These are phyloP conservation scores for Pygmarrhopalites habei DNA, from an alignment of 1,140 invertebrate species.

Conservation along the genomic window DNA sequence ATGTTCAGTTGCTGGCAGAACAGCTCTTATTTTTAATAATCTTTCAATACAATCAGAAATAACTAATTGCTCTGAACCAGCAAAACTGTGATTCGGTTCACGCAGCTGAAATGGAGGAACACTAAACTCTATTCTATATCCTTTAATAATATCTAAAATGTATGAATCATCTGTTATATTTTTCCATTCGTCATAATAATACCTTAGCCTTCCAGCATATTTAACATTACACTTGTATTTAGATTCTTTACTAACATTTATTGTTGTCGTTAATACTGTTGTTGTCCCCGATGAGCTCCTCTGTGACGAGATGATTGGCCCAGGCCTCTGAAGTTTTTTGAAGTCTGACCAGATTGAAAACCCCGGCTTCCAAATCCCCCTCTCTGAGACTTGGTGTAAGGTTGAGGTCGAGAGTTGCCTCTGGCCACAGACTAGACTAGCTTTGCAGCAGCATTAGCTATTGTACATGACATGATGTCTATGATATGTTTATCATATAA, in stretches of 20 bases:
- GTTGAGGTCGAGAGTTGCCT: no score
- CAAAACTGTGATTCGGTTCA: neutral
- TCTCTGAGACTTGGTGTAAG: no score
- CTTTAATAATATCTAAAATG: neutral
- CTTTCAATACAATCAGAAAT: neutral
- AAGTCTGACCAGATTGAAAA: no score
- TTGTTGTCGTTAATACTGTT: neutral
- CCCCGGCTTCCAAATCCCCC: no score
- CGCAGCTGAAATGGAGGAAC: neutral
- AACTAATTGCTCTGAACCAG: neutral
- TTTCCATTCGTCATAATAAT: neutral
- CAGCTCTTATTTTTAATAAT: neutral
- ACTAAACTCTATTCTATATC: constrained; percentile 4
- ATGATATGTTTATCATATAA: no score
- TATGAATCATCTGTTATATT: neutral
- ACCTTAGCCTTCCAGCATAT: neutral
- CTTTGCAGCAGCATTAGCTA: no score
- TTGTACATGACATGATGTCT: no score
- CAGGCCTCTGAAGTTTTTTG: no score
- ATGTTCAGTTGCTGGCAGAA: neutral
- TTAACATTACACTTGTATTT: neutral
- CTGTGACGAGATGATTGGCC: no score
- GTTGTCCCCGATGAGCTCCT: constrained; percentile 7
- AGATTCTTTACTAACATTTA: neutral
- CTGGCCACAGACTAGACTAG: no score